Evolutionary conservation across 2,888 invertebrate genomes (phyloP), one percentile per base, ranked within the genome.

Genomic region (Andrena praecox): DNA sequence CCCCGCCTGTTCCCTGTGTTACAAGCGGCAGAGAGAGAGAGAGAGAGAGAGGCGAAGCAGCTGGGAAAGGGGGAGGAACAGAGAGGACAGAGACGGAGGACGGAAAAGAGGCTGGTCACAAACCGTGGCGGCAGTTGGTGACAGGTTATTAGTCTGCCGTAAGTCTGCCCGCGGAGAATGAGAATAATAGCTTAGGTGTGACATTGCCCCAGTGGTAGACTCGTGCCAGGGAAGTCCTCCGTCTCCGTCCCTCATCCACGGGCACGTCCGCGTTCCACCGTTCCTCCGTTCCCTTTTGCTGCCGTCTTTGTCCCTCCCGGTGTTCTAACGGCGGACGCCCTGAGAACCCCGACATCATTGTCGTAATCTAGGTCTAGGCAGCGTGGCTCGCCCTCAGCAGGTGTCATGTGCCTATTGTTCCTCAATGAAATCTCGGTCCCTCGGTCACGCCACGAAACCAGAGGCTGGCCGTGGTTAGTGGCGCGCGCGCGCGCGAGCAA

Each of bases 171-270:
- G 79, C 84, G 85, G 87, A 88, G 87, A 89, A 88, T 79, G 91
- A 92, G 91, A 90, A 92, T 91, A 91, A 91, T 92, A 90, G 91
- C 87, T 86, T 90, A 91, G 91, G 89, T 92, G 91, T 92, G 92
- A 91, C 92, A 92, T 91, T 92, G 92, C 91, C 91, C 92, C 90
- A 91, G 90, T 90, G 88, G 86, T 84, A 89, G 89, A 89, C 90
- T 90, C 89, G 90, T 90, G 90, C 87, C 90, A 87, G 88, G 76
- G 64, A 33, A 16, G 42, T 42, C 50, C 60, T 76, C 69, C 71
- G 60, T 82, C 82, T 79, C 72, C 76, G 27, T 60, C 59, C 70
- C n/a, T 52, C 52, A 63, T 29, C 31, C 12, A 24, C 80, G 31
- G 59, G 24, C 62, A 52, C 64, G 68, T 76, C 54, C 33, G 66